Conservation (phyloP, 2,888 invertebrate genomes). For the Orthosia gracilis region DNA sequence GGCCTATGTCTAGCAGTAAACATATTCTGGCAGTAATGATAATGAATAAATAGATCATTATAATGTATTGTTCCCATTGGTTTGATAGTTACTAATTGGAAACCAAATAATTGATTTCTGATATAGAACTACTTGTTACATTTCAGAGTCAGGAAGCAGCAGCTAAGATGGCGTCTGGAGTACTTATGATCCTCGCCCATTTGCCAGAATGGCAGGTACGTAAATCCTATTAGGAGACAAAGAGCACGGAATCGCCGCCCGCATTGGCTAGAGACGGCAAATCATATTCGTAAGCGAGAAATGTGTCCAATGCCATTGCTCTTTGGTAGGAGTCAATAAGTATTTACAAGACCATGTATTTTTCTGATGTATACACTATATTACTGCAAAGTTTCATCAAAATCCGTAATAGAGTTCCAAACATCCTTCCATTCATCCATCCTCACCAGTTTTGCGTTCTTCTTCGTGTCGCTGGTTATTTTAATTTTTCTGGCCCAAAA, state of each 20-base stretch:
- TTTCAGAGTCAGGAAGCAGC: slow-evolving; percentile 87
- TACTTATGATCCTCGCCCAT: slow-evolving; percentile 81
- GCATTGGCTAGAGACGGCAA: background rate
- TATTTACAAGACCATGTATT: too few relatives aligned
- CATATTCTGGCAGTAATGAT: background rate
- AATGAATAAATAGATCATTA: background rate
- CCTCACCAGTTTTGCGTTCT: too few relatives aligned
- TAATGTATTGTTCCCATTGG: background rate
- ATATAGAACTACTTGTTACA: background rate
- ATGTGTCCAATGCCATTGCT: too few relatives aligned
- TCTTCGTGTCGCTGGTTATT: too few relatives aligned
- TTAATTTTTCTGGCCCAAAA: too few relatives aligned
- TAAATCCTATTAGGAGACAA: background rate
- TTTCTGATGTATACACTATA: too few relatives aligned
- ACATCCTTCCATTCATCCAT: too few relatives aligned
- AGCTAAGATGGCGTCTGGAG: slow-evolving; percentile 82
- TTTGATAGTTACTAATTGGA: background rate
- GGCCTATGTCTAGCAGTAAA: background rate
- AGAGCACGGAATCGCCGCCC: background rate
- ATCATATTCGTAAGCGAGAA: too few relatives aligned
- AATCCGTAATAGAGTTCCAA: too few relatives aligned
- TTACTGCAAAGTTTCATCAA: too few relatives aligned
- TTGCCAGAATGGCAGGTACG: slow-evolving; percentile 85
- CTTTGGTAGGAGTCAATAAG: too few relatives aligned
- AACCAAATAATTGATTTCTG: background rate